Evolutionary conservation across 2,113 vertebrate genomes (phyloP).

Genomic region (Chunga burmeisteri): DNA sequence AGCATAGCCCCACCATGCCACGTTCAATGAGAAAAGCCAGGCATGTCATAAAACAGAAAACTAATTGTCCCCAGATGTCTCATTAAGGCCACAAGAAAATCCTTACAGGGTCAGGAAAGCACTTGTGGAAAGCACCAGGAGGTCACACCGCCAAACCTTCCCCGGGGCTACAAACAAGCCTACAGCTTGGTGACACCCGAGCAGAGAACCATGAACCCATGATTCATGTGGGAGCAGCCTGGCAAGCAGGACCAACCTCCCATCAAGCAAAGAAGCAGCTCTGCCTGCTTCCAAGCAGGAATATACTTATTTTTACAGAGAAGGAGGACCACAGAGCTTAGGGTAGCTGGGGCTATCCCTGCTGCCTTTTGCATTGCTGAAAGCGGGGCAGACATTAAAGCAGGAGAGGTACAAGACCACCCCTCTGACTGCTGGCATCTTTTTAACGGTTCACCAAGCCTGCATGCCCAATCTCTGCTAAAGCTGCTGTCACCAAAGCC

Average conservation of each 20-base stretch:
- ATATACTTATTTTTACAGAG: neutral
- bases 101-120: neutral
- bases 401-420: neutral
- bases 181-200: neutral
- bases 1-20: neutral
- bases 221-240: rapidly evolving
- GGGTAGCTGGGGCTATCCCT: neutral
- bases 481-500: neutral
- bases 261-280: neutral
- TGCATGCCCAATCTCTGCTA: neutral
- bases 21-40: neutral
- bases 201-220: rapidly evolving
- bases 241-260: neutral
- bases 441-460: neutral
- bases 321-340: neutral
- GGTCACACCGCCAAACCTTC: neutral
- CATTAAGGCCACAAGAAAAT: conserved; percentile 33
- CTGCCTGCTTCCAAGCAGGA: neutral
- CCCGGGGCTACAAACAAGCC: neutral
- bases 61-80: conserved; percentile 46
- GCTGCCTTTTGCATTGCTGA: neutral
- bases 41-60: neutral
- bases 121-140: neutral
- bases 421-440: rapidly evolving
- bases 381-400: neutral